Conservation (phyloP, 2,797 vertebrate species). For the Gallirallus australis region DNA sequence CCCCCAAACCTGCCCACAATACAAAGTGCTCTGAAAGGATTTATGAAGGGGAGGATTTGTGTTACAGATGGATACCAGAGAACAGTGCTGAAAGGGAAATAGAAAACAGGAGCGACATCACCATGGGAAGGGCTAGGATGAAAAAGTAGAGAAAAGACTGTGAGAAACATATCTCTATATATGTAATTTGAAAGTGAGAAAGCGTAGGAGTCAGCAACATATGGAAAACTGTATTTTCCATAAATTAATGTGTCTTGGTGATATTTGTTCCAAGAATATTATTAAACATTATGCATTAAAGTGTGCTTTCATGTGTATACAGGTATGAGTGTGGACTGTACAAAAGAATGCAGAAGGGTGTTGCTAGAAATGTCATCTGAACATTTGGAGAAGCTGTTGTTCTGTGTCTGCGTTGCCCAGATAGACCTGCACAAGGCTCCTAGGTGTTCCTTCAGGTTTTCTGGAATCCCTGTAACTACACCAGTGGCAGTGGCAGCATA, state of each 20-base stretch:
- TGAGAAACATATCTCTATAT: not conserved
- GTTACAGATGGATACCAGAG: not conserved
- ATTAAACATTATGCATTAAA: not conserved
- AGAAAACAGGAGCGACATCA: not conserved
- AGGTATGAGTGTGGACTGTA: not conserved
- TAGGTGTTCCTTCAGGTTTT: not conserved
- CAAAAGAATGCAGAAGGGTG: not conserved
- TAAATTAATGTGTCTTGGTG: not conserved
- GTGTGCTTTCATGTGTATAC: not conserved
- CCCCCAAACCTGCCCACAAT: not conserved
- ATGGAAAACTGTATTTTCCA: not conserved
- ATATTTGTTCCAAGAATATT: not conserved
- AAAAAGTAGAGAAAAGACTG: not conserved
- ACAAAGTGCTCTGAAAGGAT: not conserved
- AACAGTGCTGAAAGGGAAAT: not conserved
- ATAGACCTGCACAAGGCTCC: not conserved
- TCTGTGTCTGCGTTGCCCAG: not conserved
- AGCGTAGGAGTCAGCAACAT: not conserved
- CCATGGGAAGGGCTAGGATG: not conserved
- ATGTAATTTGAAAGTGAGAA: conserved; percentile 1
- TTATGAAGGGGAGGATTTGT: not conserved
- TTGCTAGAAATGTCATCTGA: not conserved
- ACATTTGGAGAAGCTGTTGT: not conserved
- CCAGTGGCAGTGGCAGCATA: accelerated
- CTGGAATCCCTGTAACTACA: not conserved